These are phyloP conservation scores for Actinostola sp. DNA, from an alignment of 92 coral and sea anemone species.

Conservation along the genomic window DNA sequence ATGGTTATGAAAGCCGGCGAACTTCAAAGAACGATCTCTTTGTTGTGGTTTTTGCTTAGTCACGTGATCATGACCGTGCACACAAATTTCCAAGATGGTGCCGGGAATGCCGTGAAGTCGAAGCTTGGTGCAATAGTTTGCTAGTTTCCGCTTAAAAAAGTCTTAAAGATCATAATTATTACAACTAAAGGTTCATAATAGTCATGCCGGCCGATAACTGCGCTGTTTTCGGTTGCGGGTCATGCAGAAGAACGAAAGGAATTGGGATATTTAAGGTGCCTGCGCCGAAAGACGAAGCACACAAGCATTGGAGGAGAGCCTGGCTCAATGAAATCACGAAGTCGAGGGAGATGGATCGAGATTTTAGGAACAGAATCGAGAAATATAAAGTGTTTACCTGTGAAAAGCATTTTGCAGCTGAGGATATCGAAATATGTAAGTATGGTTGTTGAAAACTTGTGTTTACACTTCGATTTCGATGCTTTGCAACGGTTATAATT, in stretches of 20 bases:
- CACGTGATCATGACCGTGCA: constrained; percentile 35
- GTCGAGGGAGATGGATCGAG: constrained; percentile 37
- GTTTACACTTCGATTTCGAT: background rate
- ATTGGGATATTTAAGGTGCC: constrained; percentile 62
- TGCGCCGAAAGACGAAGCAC: constrained; percentile 33
- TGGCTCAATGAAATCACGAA: constrained; percentile 50
- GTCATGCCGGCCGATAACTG: constrained; percentile 69
- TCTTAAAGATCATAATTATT: background rate
- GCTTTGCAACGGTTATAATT: constrained; percentile 8
- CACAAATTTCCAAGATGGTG: too few relatives aligned
- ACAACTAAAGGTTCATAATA: too few relatives aligned
- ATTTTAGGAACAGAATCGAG: constrained; percentile 26
- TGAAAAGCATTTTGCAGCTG: constrained; percentile 42
- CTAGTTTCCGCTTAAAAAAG: constrained; percentile 16
- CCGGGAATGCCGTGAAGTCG: constrained; percentile 15
- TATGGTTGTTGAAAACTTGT: constrained; percentile 10
- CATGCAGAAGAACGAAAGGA: constrained; percentile 51
- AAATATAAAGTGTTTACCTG: constrained; percentile 47
- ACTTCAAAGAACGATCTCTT: constrained; percentile 40
- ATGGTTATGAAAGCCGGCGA: constrained; percentile 4
- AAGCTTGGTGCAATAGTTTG: constrained; percentile 25
- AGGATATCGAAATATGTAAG: constrained; percentile 49
- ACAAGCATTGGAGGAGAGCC: constrained; percentile 45
- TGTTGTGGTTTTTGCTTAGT: constrained; percentile 41
- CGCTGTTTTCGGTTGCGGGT: constrained; percentile 54